Conservation (phyloP, 2,888 invertebrate genomes). For the Xestia c-nigrum region DNA sequence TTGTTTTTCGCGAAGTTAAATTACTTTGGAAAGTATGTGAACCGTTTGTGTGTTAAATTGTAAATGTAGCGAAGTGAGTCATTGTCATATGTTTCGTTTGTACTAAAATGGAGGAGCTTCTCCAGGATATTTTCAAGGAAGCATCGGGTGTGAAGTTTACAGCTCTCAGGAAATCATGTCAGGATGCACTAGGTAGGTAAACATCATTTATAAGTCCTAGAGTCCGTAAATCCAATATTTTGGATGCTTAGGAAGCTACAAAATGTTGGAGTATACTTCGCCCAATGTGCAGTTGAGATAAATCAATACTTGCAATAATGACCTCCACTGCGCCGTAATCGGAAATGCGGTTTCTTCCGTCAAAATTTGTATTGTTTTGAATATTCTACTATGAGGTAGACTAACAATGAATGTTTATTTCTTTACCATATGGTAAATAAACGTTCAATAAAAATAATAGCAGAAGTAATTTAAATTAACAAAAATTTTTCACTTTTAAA, state of each 20-base stretch:
- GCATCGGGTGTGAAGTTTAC: constrained; percentile 94
- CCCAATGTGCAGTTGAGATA: constrained; percentile 36
- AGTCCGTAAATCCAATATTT: background rate
- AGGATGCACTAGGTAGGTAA: constrained; percentile 87
- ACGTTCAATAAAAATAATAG: constrained; percentile 1
- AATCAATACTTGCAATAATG: constrained; percentile 58
- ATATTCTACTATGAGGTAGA: too few species aligned
- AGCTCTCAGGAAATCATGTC: constrained; percentile 94
- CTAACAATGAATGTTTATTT: background rate
- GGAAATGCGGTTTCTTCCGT: constrained; percentile 35
- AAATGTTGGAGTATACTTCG: background rate
- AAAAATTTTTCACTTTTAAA: constrained; percentile 1
- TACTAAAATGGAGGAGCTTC: constrained; percentile 95
- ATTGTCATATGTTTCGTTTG: constrained; percentile 52
- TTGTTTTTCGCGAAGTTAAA: constrained; percentile 31
- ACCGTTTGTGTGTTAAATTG: constrained; percentile 29
- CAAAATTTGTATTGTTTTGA: background rate
- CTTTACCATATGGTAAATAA: constrained; percentile 30
- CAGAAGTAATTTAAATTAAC: background rate
- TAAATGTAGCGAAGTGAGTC: constrained; percentile 58
- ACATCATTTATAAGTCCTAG: background rate
- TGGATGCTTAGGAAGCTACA: too few species aligned
- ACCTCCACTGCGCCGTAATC: constrained; percentile 20
- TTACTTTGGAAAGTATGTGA: constrained; percentile 45
- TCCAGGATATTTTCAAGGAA: constrained; percentile 96